A percentile compares a stretch with the other conserved stretches of the same genome.
Conservation (phyloP, 2,888 invertebrate genomes). For the Vesta saturnalis region DNA sequence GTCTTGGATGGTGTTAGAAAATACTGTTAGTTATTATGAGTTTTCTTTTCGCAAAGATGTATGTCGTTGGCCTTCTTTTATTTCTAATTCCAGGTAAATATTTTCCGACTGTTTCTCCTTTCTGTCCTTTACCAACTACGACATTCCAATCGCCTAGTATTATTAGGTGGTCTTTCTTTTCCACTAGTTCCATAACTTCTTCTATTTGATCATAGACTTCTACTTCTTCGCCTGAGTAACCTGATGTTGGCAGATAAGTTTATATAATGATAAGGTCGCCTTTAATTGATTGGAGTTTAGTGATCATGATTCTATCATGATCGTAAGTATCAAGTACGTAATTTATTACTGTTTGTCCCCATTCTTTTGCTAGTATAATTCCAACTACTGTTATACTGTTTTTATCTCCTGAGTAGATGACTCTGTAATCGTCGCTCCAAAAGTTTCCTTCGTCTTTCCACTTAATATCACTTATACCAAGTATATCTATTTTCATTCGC, state of each 20-base stretch:
- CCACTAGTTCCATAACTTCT: background rate
- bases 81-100: background rate
- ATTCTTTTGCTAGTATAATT: background rate
- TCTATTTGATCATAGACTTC: slow-evolving; percentile 2
- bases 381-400: slow-evolving; percentile 1
- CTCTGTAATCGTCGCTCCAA: slow-evolving; percentile 14
- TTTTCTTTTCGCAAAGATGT: too few relatives aligned
- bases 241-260: background rate
- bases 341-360: too few relatives aligned
- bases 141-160: slow-evolving; percentile 4
- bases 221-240: background rate
- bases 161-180: background rate
- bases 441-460: slow-evolving; percentile 6
- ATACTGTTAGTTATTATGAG: too few relatives aligned
- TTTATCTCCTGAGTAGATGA: slow-evolving; percentile 11
- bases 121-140: background rate
- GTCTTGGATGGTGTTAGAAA: too few relatives aligned
- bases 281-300: background rate
- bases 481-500: slow-evolving; percentile 7
- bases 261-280: background rate
- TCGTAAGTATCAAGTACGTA: background rate
- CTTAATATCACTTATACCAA: slow-evolving; percentile 8
- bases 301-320: background rate
- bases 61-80: too few relatives aligned
- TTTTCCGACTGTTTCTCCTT: slow-evolving; percentile 8